Evolutionary conservation across 1,140 invertebrate species (phyloP).

Genomic region (Lepidurus apus): DNA sequence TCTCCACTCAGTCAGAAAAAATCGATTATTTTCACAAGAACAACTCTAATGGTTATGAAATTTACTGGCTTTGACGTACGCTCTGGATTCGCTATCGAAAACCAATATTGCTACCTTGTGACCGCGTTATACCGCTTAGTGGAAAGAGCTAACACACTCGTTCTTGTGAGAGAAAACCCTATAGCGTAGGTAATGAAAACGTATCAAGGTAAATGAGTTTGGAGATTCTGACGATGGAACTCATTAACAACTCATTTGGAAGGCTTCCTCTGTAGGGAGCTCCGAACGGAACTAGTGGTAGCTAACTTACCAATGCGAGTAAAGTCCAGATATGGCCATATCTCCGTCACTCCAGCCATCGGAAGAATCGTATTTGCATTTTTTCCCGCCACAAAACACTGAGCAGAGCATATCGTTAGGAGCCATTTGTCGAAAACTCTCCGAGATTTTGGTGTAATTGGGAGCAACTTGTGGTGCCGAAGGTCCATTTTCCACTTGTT

Average conservation of each 20-base stretch:
- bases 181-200: too few species aligned
- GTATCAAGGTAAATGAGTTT: too few species aligned
- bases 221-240: background rate
- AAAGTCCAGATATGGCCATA: slow-evolving; percentile 69
- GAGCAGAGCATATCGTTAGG: slow-evolving; percentile 65
- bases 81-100: too few species aligned
- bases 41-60: too few species aligned
- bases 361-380: slow-evolving; percentile 72
- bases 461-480: slow-evolving; percentile 24
- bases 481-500: background rate
- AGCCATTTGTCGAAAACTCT: slow-evolving; percentile 52
- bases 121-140: background rate
- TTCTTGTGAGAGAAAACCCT: too few species aligned
- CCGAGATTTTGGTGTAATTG: slow-evolving; percentile 53
- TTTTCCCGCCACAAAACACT: slow-evolving; percentile 71
- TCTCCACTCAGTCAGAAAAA: too few species aligned
- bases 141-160: background rate
- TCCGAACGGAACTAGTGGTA: background rate
- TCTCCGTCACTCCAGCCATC: slow-evolving; percentile 58
- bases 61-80: too few species aligned
- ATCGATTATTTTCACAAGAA: too few species aligned
- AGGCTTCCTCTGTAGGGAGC: background rate
- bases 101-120: too few species aligned
- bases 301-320: slow-evolving; percentile 68
- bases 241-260: background rate